These are phyloP conservation scores for Yasuhikotakia modesta DNA, from an alignment of 2,797 vertebrate genomes.

Conservation along the genomic window DNA sequence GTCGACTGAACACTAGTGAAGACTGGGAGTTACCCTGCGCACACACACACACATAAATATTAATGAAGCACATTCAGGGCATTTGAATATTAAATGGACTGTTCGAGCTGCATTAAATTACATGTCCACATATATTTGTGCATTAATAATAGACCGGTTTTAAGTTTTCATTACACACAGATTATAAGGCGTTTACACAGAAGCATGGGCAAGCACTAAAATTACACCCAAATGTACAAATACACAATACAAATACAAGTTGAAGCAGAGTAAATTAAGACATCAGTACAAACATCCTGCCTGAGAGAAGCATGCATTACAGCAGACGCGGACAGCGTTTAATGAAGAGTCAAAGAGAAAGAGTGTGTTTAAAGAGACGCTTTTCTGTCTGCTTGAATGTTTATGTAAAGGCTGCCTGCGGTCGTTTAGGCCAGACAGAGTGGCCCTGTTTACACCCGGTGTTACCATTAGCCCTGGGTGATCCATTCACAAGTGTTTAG, in stretches of 20 bases:
- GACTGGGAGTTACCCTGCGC: conserved; percentile 66
- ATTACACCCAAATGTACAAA: conserved; percentile 25
- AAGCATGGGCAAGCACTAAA: conserved; percentile 23
- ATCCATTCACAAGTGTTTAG: background rate
- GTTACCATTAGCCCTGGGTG: background rate
- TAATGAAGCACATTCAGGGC: conserved; percentile 34
- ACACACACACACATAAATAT: conserved; percentile 45
- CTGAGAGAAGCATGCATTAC: conserved; percentile 35
- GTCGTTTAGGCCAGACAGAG: background rate
- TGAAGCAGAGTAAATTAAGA: conserved; percentile 39
- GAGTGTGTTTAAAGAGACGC: conserved; percentile 1
- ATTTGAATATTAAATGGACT: conserved; percentile 34
- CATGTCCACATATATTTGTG: conserved; percentile 24
- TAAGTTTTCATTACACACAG: conserved; percentile 27
- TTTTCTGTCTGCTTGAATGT: background rate
- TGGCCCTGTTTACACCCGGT: background rate
- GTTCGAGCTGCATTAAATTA: conserved; percentile 40
- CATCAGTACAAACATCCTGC: conserved; percentile 40
- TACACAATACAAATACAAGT: conserved; percentile 36
- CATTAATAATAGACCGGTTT: conserved; percentile 33
- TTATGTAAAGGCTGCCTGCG: background rate
- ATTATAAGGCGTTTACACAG: conserved; percentile 18
- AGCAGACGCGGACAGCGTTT: conserved; percentile 26
- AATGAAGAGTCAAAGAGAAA: conserved; percentile 28
- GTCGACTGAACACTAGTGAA: conserved; percentile 80